These are phyloP conservation scores for Astyanax mexicanus DNA, from an alignment of 2,797 vertebrate species.

Conservation along the genomic window DNA sequence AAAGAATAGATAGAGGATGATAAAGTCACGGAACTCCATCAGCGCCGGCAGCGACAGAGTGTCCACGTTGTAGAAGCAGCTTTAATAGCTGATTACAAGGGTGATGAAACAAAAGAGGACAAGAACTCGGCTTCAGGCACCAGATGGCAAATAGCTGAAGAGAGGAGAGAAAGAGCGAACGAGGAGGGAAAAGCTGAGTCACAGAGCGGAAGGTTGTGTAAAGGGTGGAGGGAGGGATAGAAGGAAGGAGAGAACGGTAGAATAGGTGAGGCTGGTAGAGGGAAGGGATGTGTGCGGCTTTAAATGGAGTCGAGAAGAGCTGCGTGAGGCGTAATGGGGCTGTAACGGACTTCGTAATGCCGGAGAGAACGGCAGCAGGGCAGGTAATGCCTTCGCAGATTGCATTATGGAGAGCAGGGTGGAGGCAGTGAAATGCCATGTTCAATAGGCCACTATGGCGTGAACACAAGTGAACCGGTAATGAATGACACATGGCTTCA, in stretches of 20 bases:
- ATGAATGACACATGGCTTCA: slow-evolving; percentile 8
- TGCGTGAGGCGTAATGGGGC: slow-evolving; percentile 3
- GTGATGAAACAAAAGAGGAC: slow-evolving; percentile 55
- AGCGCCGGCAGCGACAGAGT: slow-evolving; percentile 64
- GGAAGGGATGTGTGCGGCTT: not conserved
- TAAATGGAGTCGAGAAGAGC: slow-evolving; percentile 12
- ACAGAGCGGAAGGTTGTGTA: slow-evolving; percentile 48
- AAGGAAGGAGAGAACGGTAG: not conserved
- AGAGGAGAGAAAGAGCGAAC: slow-evolving; percentile 17
- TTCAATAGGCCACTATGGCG: slow-evolving; percentile 4
- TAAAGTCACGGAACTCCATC: slow-evolving; percentile 36
- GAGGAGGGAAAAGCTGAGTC: slow-evolving; percentile 31
- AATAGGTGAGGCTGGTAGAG: not conserved
- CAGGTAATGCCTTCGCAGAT: slow-evolving; percentile 21
- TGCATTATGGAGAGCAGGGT: slow-evolving; percentile 4
- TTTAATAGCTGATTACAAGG: slow-evolving; percentile 61
- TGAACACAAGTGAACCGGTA: slow-evolving; percentile 8
- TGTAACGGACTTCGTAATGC: slow-evolving; percentile 20
- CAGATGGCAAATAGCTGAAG: slow-evolving; percentile 55
- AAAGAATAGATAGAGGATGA: slow-evolving; percentile 10
- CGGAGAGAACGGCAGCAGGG: slow-evolving; percentile 6
- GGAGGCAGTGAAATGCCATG: not conserved
- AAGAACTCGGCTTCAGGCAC: slow-evolving; percentile 40
- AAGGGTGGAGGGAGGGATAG: not conserved
- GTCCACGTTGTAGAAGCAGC: slow-evolving; percentile 64